Evolutionary conservation across 2,113 vertebrate species (phyloP), one percentile per base, ranked within the genome.

Genomic region (Lagenorhynchus albirostris): DNA sequence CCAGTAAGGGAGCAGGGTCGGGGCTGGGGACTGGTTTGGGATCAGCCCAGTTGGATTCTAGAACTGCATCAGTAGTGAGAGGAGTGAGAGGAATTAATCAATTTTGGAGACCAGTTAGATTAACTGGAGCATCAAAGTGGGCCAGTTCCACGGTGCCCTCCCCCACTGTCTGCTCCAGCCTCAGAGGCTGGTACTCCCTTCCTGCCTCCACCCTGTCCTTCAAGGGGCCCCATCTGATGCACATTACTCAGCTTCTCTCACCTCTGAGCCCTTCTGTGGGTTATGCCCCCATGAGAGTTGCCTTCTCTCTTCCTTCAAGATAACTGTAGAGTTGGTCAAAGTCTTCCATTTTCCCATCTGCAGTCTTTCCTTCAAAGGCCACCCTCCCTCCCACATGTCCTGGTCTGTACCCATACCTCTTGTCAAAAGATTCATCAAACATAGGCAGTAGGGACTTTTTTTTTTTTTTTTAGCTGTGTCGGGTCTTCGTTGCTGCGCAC

Each of bases 81-180:
- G 58, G 91, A 55, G 53, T 38, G 65, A 71, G 60, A 47, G 41
- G 23, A 73, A 38, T 83, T 77, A 91, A 36, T 63, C 85, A 53
- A 33, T 44, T 89, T 88, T 60, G 62, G 88, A 96, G 93, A 89
- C 88, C 70, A 74, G 67, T 94, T 84, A 93, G 89, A 74, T 53
- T 92, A 94, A 92, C 90, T 96, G 8, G 15, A 91, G 91, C 93
- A 36, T 96, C 95, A 80, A 74, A 88, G 71, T 88, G 91, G 92
- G 62, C 65, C 47, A 6, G 5, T 58, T 84, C 53, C 29, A 0
- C 6, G 6, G 70, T 18, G 53, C 47, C 36, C 84, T n/a, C 25
- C 53, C n/a, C 44, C 13, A 3, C 26, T 0, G 0, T 14, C 84
- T n/a, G 38, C 63, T 50, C 73, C 36, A 68, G 58, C 36, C 53